These are phyloP conservation scores for Oligia latruncula DNA, from an alignment of 2,888 invertebrate species.

Conservation along the genomic window DNA sequence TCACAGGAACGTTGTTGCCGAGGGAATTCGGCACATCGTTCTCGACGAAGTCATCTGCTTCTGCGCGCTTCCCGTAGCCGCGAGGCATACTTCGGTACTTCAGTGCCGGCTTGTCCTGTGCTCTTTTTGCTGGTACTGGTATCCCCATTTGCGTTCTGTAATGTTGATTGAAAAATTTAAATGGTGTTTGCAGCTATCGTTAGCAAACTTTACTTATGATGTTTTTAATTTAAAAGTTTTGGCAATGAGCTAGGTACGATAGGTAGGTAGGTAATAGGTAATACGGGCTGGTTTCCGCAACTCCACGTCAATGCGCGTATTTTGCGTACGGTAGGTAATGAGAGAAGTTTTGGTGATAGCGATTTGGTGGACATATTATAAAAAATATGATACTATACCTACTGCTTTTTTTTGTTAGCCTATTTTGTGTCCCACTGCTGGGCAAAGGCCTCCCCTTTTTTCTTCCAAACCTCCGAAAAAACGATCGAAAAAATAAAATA, in stretches of 20 bases:
- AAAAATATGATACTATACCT: not conserved
- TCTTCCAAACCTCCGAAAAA: too few species aligned
- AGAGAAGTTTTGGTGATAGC: not conserved
- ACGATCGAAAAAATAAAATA: too few species aligned
- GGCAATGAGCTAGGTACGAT: not conserved
- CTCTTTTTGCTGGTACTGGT: conserved; percentile 81
- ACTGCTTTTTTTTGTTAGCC: too few species aligned
- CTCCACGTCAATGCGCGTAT: too few species aligned
- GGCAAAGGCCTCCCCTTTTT: too few species aligned
- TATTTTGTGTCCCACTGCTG: too few species aligned
- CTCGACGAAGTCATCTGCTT: conserved; percentile 64
- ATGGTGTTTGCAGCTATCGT: not conserved
- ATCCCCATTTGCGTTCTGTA: conserved; percentile 88
- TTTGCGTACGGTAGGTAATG: not conserved
- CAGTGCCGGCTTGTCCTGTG: conserved; percentile 65
- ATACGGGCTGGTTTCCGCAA: too few species aligned
- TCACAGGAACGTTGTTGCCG: conserved; percentile 45
- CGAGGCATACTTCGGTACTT: conserved; percentile 71
- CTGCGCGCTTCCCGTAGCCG: conserved; percentile 73
- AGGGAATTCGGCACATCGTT: conserved; percentile 67
- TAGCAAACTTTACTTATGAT: not conserved
- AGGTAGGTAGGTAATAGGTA: too few species aligned
- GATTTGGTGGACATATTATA: not conserved
- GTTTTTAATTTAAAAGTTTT: not conserved
- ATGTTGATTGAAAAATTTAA: conserved; percentile 35